Evolutionary conservation across 1,140 invertebrate genomes (phyloP), one percentile per base, ranked within the genome.

Genomic region (Coelopa frigida): DNA sequence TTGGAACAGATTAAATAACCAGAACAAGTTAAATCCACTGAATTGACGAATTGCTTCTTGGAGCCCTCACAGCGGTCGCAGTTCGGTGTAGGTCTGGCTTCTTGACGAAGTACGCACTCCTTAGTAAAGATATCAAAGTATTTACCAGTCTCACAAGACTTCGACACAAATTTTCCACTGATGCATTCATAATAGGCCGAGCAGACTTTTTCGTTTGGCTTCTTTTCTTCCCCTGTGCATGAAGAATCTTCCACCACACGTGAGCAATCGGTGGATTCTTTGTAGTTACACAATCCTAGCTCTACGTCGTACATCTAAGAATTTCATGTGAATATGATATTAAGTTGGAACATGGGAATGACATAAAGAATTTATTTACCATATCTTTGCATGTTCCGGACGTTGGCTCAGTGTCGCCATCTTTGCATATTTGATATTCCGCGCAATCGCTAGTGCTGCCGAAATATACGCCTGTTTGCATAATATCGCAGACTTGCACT

Each of bases 51-150:
- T 11, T 18, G 12, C 0, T 21, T 23, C 2, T n/a, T 44, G 12
- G 48, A 20, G 20, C 31, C 38, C 27, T 44, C 15, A 14, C 48
- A 49, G 21, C 48, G 42, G 27, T 49, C 14, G 23, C 48, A 49
- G 4, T 20, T 15, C 3, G 14, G 3, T n/a, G 27, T 31, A 7
- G 43, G 32, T 24, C 18, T 23, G 23, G 48, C 41, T 10, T n/a
- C 5, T 31, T 32, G 42, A n/a, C 48, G 48, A 17, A n/a, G 1
- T 20, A 22, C n/a, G 40, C 48, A 49, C 10, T 12, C 7, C 20
- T 15, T 14, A 11, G 11, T 14, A 21, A 15, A 20, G 8, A n/a
- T 24, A 18, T 49, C 48, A 8, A 17, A 49, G 21, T 33, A 49
- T 4, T 24, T 11, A 21, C 23, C 17, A n/a, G 4, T 14, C 5